A percentile compares a stretch with the other conserved stretches of the same genome.
Conservation (phyloP, 2,888 invertebrate species). For the Heteromurus nitidus region DNA sequence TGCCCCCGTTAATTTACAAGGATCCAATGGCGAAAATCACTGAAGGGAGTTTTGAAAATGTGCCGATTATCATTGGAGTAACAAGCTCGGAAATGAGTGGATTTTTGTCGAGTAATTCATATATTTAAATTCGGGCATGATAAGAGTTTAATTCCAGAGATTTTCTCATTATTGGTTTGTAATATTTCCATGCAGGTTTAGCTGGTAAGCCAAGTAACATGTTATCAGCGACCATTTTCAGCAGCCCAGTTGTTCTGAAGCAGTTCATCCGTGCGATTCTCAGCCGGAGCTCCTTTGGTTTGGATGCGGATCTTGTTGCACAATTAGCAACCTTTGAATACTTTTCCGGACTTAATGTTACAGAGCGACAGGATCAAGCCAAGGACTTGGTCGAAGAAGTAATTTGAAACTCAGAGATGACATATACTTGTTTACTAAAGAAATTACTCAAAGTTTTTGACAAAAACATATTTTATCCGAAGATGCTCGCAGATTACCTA, state of each 20-base stretch:
- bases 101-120: slow-evolving; percentile 68
- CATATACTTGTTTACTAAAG: not conserved
- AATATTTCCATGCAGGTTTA: slow-evolving; percentile 38
- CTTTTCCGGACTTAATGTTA: slow-evolving; percentile 69
- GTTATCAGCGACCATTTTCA: slow-evolving; percentile 53
- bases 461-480: not conserved
- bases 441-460: not conserved
- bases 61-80: slow-evolving; percentile 70
- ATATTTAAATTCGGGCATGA: not conserved
- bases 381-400: slow-evolving; percentile 69
- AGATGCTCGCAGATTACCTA: slow-evolving; percentile 68
- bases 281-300: slow-evolving; percentile 30
- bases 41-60: slow-evolving; percentile 67
- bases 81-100: slow-evolving; percentile 68
- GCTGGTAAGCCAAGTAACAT: slow-evolving; percentile 44
- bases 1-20: slow-evolving; percentile 68
- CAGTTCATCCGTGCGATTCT: slow-evolving; percentile 66
- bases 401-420: slow-evolving; percentile 31
- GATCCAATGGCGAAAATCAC: slow-evolving; percentile 48
- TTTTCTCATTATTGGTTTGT: not conserved
- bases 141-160: no score
- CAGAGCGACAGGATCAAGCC: slow-evolving; percentile 67
- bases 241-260: slow-evolving; percentile 48
- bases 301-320: slow-evolving; percentile 59
- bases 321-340: slow-evolving; percentile 69